Base-by-base conservation (phyloP, 2,888 invertebrate genomes). In the Hypselothyrea guttata region DNA sequence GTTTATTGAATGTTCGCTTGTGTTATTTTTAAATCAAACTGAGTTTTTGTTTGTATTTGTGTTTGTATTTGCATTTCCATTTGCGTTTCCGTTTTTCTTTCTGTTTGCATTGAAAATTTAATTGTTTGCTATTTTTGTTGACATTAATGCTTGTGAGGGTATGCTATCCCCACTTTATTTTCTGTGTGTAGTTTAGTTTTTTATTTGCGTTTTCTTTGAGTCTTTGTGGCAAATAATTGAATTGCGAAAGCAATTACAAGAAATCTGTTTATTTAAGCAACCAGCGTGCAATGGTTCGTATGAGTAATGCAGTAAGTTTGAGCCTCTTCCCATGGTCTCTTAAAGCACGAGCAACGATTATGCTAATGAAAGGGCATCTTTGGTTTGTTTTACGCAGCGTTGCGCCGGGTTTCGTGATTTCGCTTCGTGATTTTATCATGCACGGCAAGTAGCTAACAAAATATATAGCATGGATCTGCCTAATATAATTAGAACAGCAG, bases 231-330 rank as follows among this genome's bases (percentile, higher is more conserved):
- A 65, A 75, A 61, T 73, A 73, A 77, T 77, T 81, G 75, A 75
- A 79, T 81, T 81, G 60, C 56, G 64, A 75, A 75, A 75, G 78
- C 78, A 78, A 78, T 79, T 79, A 81, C 81, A 69, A 42, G 57
- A 64, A 75, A 67, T 71, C 66, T 78, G 81, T 79, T 79, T 69
- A 57, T 71, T 71, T 69, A 74, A 64, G 75, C 66, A 59, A 46
- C 15, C 2, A 22, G 47, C 60, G 61, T 60, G 60, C 77, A 72
- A 52, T 56, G 61, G 54, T 47, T 65, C 74, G 71, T 59, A 73
- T 66, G 71, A 37, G 63, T 45, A 71, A 62, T 73, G 63, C 34
- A 22, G 15, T 9, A 42, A 61, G 27, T 49, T 41, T 15, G n/a
- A n/a, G 38, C 28, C 33, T 45, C 35, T 15, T 37, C 48, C 34